Evolutionary conservation across 2,797 vertebrate species (phyloP), one percentile per base, ranked within the genome.

Genomic region (Sebastolobus altivelis): DNA sequence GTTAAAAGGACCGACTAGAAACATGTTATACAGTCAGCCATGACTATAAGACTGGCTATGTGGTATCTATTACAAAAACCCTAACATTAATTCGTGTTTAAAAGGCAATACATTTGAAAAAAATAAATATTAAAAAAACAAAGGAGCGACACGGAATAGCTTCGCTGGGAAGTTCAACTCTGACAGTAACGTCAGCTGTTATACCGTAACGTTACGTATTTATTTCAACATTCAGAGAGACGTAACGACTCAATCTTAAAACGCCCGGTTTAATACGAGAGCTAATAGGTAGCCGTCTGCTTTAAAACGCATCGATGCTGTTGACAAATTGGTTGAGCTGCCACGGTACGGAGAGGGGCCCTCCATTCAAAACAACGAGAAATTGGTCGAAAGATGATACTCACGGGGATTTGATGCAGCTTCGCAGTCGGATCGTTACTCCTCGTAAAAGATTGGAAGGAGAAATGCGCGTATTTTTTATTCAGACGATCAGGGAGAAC

Each of bases 341-440:
- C 75, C 62, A 72, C 77, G 80, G 66, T 60, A 72, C 77, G 80
- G 66, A 84, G 66, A 84, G 75, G 68, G 93, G 89, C 88, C 92
- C 91, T 93, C 89, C 91, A 93, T 94, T 92, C 88, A 94, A 14
- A 92, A 95, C 94, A 95, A 95, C 89, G 88, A 90, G 71, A 61
- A 77, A 77, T 9, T 74, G 11, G n/a, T 2, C 12, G 35, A 0
- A 43, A 60, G 4, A 0, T 25, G 29, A 66, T 81, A 93, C 95
- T 95, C 77, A 96, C 95, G 35, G 52, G 52, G 20, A 55, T 75
- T 76, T 27, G 33, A 33, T 1, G 81, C 25, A 27, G 76, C 78
- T 69, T 80, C 54, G 1, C 63, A 25, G 52, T 69, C 72, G 10
- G 52, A 61, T 18, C 12, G 35, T 8, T 35, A 12, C 70, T 88